Base-by-base conservation (phyloP, 1,140 invertebrate genomes). In the Mylabris phalerata region DNA sequence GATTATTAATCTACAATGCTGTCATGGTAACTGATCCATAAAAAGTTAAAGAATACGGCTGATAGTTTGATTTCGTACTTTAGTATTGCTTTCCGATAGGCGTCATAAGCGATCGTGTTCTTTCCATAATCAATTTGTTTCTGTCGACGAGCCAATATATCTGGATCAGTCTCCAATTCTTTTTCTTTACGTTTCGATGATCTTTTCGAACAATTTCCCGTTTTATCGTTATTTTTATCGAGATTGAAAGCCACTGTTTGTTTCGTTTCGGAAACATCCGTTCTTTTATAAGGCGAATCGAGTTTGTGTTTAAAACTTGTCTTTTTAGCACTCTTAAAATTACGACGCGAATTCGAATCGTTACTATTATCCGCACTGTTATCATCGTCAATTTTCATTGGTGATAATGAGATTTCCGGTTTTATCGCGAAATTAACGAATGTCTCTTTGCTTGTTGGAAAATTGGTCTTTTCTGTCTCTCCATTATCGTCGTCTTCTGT, bases 61-160 rank as follows among this genome's bases (percentile, higher is more conserved):
- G 56, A 63, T 48, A 55, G 54, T 50, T 49, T 39, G 54, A 49
- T 46, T 55, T 75, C 79, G 79, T 82, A 90, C 89, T 81, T 86
- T 50, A 90, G 89, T 42, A 95, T 79, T 60, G 78, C 61, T 67
- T 82, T 75, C 1, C 80, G 70, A 65, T 95, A 97, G 73, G 84
- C 84, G 50, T 89, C 83, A 75, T 97, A 97, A 41, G 89, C 91
- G 59, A 86, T 74, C 9, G 93, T 96, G 71, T 94, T 95, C 78
- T 95, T 96, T 19, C 94, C 94, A 79, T 92, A 95, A 72, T 95
- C 91, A 72, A 97, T 93, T 75, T 95, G 90, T 75, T 95, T 96
- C 70, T 95, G 90, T 54, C 93, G 80, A 58, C 93, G 81, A 38
- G 80, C 73, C 57, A 97, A 71, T 7, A 90, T 74, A 13, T 61